A percentile compares a stretch with the other conserved stretches of the same genome.
Evolutionary conservation across 37 sponge, comb jelly and placozoan species (phyloP).

Genomic region (Chondrosia reniformis): DNA sequence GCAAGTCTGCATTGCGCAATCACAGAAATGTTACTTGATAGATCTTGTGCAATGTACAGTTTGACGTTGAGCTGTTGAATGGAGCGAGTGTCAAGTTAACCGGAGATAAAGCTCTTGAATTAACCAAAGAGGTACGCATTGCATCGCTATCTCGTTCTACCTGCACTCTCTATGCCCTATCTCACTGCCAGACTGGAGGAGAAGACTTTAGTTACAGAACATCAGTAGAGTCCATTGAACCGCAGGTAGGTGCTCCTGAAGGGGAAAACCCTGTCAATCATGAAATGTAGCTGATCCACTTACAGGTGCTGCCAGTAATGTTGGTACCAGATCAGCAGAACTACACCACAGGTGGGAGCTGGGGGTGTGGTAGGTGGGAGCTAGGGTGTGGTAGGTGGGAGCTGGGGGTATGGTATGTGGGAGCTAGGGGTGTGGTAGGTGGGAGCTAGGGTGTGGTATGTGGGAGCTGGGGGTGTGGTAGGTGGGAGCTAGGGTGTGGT

Average conservation of each 20-base stretch:
- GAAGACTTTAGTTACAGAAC: background rate
- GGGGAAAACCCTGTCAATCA: no score
- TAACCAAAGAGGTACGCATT: background rate
- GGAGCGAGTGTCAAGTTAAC: background rate
- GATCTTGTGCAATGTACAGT: background rate
- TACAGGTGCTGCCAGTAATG: background rate
- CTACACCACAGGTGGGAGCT: no score
- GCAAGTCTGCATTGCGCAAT: no score
- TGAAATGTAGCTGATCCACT: background rate
- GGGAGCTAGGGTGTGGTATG: no score
- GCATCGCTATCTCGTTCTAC: background rate
- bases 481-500: no score
- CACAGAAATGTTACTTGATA: no score
- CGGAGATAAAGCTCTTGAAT: background rate
- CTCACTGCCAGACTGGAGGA: background rate
- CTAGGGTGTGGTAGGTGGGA: no score
- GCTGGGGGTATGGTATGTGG: no score
- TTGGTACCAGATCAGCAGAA: background rate
- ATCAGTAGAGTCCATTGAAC: background rate
- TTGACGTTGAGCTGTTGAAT: slow-evolving; percentile 3
- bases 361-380: no score
- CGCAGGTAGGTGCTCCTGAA: background rate
- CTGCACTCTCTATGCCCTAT: background rate
- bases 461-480: no score
- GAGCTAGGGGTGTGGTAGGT: no score